These are phyloP conservation scores for Heteropelma amictum DNA, from an alignment of 2,888 invertebrate species.

Conservation along the genomic window DNA sequence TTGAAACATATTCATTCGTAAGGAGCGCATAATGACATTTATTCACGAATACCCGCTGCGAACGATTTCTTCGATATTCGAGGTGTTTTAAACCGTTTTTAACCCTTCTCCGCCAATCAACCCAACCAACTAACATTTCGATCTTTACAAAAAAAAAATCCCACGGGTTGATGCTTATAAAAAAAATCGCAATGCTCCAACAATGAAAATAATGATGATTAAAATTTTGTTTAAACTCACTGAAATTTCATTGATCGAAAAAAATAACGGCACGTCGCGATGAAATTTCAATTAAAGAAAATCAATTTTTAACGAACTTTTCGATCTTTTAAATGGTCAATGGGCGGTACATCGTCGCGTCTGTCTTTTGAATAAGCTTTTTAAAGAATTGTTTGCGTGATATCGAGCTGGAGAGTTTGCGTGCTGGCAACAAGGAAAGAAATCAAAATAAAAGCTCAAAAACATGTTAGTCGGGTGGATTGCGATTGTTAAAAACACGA, in stretches of 20 bases:
- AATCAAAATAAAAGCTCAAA: slow-evolving; percentile 6
- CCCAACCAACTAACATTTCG: slow-evolving; percentile 43
- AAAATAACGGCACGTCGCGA: too few relatives aligned
- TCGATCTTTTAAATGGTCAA: neutral
- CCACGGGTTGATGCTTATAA: neutral
- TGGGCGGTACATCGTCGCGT: neutral
- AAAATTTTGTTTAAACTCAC: neutral
- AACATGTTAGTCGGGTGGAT: slow-evolving; percentile 42
- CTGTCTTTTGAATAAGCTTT: neutral
- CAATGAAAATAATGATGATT: neutral
- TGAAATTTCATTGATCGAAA: slow-evolving; percentile 10
- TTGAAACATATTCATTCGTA: too few relatives aligned
- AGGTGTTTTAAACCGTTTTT: too few relatives aligned
- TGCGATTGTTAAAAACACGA: slow-evolving; percentile 11
- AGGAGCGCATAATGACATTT: too few relatives aligned
- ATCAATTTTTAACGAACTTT: neutral
- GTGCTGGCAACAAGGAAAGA: slow-evolving; percentile 30
- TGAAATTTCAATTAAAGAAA: neutral
- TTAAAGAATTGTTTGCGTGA: slow-evolving; percentile 30
- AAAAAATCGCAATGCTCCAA: neutral
- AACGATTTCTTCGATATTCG: neutral
- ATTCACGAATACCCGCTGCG: too few relatives aligned
- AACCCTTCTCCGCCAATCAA: neutral
- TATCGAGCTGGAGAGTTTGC: slow-evolving; percentile 14
- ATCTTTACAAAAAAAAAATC: neutral